Percentiles rank a stretch among this genome's conserved stretches.
These are phyloP conservation scores for Myotis vivesi DNA, from an alignment of 2,797 vertebrate species.

Conservation along the genomic window DNA sequence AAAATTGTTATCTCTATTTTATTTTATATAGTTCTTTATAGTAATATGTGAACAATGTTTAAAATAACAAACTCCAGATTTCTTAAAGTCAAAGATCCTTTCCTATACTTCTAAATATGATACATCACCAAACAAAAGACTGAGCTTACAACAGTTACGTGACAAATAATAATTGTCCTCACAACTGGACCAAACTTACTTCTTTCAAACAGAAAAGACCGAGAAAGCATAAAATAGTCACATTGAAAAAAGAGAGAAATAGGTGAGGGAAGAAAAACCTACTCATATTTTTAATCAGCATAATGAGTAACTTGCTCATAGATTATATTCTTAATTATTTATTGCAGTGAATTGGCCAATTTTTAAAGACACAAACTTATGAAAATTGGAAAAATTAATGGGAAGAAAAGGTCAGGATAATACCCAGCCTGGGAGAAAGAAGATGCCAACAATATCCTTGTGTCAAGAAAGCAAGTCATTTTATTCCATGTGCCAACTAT, in stretches of 20 bases:
- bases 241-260: neutral
- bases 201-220: neutral
- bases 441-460: neutral
- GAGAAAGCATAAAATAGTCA: neutral
- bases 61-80: neutral
- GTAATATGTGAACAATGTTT: neutral
- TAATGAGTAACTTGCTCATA: neutral
- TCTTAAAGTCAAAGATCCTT: neutral
- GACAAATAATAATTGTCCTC: neutral
- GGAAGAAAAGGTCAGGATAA: neutral
- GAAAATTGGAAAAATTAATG: neutral
- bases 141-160: neutral
- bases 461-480: neutral
- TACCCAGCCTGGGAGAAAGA: neutral
- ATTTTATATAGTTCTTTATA: neutral
- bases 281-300: neutral
- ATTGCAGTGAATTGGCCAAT: neutral
- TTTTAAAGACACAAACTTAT: neutral
- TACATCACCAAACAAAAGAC: neutral
- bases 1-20: neutral
- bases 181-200: neutral
- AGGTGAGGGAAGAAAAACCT: neutral
- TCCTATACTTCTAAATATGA: neutral
- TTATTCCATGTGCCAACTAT: neutral
- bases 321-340: conserved; percentile 9